Evolutionary conservation across 2,888 invertebrate species (phyloP), one percentile per base, ranked within the genome.

Genomic region (Megaustenia siamemsis): DNA sequence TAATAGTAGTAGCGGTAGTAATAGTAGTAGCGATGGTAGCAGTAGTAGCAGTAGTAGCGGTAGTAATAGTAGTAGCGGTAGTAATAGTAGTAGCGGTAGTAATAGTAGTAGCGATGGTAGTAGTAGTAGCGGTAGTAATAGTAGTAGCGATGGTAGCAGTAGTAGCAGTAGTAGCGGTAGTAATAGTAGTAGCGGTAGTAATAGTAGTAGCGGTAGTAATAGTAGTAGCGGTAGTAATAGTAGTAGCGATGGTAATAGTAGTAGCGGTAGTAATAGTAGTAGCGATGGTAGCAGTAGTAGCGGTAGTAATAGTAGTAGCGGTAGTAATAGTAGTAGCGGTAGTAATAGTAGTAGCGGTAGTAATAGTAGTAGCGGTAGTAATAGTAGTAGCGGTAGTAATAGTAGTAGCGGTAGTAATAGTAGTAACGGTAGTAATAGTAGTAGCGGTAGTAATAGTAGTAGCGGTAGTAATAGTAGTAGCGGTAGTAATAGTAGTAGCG

Each of bases 381-480:
- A 49, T 45, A 75, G 75, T 75, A 75, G 45, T 45, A 75, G 45
- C n/a, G 32, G 53, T 75, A 75, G 75, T 75, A 75, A 28, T 75
- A 75, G 75, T 45, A 75, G 60, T 77, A 77, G 60, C 60, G 60
- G 60, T 60, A 77, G 77, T 77, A 77, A 60, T 60, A 77, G 60
- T 77, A 77, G 77, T 77, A 77, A 60, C 60, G 60, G 60, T 77
- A 77, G 77, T 35, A 77, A 60, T 77, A 77, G 77, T 77, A 60
- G 77, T 56, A 77, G 60, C 60, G 60, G 60, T 77, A 77, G 77
- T 77, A 77, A 60, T 77, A 77, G 77, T 56, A 38, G 77, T 77
- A 56, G 77, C 60, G 60, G 77, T 77, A 35, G 12, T 77, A 77
- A 60, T 35, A 77, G 77, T 77, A 77, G 60, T 77, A 77, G 77